These are phyloP conservation scores for Teinopalpus imperialis DNA, from an alignment of 2,888 invertebrate genomes.

Conservation along the genomic window DNA sequence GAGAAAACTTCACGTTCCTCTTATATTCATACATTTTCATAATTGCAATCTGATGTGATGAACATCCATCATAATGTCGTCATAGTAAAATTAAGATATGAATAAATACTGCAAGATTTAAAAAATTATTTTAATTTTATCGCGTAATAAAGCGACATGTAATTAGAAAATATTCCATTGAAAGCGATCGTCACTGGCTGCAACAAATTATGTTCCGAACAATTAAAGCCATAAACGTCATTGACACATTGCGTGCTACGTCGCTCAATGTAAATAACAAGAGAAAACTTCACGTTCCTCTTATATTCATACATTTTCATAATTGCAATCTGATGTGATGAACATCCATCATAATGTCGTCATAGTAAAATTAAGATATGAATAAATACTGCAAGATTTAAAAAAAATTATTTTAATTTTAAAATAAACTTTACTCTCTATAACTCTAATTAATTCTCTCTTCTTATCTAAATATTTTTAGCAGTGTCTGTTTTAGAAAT, in stretches of 20 bases:
- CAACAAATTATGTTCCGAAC: constrained; percentile 12
- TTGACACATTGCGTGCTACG: constrained; percentile 24
- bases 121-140: too few relatives aligned
- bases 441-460: too few relatives aligned
- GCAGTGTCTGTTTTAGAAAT: too few relatives aligned
- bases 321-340: constrained; percentile 1
- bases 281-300: constrained; percentile 18
- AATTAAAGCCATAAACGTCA: constrained; percentile 17
- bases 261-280: constrained; percentile 6
- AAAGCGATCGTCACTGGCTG: constrained; percentile 11
- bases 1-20: constrained; percentile 18
- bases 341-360: too few relatives aligned
- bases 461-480: too few relatives aligned
- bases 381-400: too few relatives aligned
- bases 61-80: too few relatives aligned
- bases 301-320: constrained; percentile 1
- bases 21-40: constrained; percentile 1
- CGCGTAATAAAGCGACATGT: background rate
- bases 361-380: too few relatives aligned
- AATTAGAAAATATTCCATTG: constrained; percentile 12
- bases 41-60: constrained; percentile 1
- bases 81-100: too few relatives aligned
- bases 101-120: too few relatives aligned
- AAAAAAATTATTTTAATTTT: too few relatives aligned
- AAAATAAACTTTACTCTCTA: too few relatives aligned